Percentiles rank a stretch among this genome's conserved stretches.
Evolutionary conservation across 2,888 invertebrate species (phyloP).

Genomic region (Drosophila rubida): DNA sequence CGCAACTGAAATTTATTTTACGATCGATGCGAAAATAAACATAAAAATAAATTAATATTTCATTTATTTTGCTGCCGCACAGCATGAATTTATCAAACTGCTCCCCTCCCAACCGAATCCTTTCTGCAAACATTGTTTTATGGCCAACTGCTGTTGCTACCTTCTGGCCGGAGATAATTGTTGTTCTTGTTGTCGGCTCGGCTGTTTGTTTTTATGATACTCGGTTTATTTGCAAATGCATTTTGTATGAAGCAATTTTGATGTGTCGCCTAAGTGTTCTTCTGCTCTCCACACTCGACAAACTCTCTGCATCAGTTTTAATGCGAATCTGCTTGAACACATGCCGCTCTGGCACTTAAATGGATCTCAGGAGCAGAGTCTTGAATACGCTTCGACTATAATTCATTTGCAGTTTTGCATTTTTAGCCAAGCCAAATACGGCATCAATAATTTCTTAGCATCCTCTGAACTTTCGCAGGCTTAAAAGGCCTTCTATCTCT

Average conservation of each 20-base stretch:
- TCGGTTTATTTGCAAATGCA: conserved; percentile 63
- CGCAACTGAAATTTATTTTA: conserved; percentile 43
- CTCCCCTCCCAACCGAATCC: conserved; percentile 21
- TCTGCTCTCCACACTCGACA: conserved; percentile 25
- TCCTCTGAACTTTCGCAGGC: conserved; percentile 7
- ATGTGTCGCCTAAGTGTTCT: conserved; percentile 54
- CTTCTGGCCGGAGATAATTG: conserved; percentile 14
- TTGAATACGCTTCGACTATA: neutral
- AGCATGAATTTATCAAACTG: neutral
- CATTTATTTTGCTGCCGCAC: conserved; percentile 42
- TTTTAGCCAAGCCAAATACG: neutral
- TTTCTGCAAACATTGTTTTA: conserved; percentile 61
- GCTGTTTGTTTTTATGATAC: conserved; percentile 47
- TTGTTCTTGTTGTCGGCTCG: conserved; percentile 27
- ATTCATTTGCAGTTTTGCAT: neutral
- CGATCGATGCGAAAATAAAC: conserved; percentile 5
- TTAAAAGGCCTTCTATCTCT: neutral
- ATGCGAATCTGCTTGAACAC: neutral
- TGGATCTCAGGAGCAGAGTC: neutral
- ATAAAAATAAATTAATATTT: conserved; percentile 74
- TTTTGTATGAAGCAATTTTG: conserved; percentile 43
- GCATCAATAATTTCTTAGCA: neutral
- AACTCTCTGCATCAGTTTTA: neutral
- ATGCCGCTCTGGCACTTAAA: neutral
- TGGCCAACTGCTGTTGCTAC: conserved; percentile 37